A percentile compares a stretch with the other conserved stretches of the same genome.
These are phyloP conservation scores for Fregata magnificens DNA, from an alignment of 2,113 vertebrate species.

Conservation along the genomic window DNA sequence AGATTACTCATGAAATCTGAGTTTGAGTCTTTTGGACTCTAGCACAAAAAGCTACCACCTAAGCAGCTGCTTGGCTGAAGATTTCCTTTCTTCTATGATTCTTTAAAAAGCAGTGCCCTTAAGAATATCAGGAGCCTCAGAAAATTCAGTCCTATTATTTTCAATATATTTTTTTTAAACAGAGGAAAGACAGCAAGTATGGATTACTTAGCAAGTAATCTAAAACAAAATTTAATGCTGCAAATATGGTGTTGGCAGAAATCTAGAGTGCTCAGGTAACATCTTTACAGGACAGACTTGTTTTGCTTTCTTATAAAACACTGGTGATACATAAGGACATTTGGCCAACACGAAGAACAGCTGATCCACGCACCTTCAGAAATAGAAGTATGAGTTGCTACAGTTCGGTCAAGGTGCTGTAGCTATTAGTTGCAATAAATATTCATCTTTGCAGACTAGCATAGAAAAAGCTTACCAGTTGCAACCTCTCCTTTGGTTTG, in stretches of 20 bases:
- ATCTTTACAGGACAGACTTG: neutral
- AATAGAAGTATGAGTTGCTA: neutral
- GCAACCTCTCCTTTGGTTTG: neutral
- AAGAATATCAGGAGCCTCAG: neutral
- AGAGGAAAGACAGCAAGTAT: neutral
- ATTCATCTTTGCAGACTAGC: neutral
- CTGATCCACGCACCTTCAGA: neutral
- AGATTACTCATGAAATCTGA: neutral
- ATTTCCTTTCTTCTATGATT: neutral
- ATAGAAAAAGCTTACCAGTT: neutral
- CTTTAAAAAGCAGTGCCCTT: neutral
- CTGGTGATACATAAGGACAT: neutral
- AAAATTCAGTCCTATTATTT: neutral
- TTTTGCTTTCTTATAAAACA: neutral
- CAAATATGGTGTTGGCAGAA: neutral
- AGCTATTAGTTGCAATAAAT: neutral
- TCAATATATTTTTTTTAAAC: neutral
- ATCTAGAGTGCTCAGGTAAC: neutral
- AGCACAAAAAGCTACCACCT: neutral
- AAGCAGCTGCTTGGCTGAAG: neutral
- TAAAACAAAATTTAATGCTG: neutral
- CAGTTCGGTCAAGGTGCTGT: neutral
- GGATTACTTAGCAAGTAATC: neutral
- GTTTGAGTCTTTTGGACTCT: neutral
- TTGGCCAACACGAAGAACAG: neutral